Evolutionary conservation across 2,888 invertebrate genomes (phyloP).

Genomic region (Caenorhabditis wallacei): DNA sequence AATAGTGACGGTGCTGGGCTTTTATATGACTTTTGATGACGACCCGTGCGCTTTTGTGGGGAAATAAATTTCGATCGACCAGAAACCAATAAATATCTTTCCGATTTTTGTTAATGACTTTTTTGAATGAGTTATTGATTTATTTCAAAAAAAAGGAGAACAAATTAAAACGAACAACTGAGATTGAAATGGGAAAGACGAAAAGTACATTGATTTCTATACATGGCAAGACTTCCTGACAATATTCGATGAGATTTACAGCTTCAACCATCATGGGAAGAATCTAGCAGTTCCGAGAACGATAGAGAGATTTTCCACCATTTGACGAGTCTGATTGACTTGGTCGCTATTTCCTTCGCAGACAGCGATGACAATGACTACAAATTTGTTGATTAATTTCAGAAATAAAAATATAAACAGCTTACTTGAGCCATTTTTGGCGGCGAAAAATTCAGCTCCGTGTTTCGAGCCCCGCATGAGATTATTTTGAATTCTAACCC

Average conservation of each 20-base stretch:
- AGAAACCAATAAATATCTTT: not conserved
- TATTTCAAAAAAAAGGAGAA: too few species aligned
- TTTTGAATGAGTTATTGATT: too few species aligned
- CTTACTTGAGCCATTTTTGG: not conserved
- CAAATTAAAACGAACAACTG: too few species aligned
- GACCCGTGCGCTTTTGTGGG: slow-evolving; percentile 7
- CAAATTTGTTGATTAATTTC: not conserved
- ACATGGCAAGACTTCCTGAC: too few species aligned
- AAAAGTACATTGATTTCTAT: too few species aligned
- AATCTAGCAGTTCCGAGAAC: too few species aligned
- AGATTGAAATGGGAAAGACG: too few species aligned
- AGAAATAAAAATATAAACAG: not conserved
- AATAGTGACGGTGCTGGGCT: not conserved
- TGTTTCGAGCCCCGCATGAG: not conserved
- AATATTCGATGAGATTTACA: too few species aligned
- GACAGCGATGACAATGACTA: not conserved
- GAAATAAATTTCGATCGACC: slow-evolving; percentile 3
- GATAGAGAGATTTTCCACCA: not conserved
- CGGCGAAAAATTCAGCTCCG: not conserved
- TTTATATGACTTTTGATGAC: slow-evolving; percentile 16
- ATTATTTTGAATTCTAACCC: not conserved
- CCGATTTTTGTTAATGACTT: not conserved
- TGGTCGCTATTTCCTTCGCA: not conserved
- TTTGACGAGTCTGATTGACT: not conserved
- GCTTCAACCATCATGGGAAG: too few species aligned